Evolutionary conservation across 2,888 invertebrate species (phyloP).

Genomic region (Exocentrus adspersus): DNA sequence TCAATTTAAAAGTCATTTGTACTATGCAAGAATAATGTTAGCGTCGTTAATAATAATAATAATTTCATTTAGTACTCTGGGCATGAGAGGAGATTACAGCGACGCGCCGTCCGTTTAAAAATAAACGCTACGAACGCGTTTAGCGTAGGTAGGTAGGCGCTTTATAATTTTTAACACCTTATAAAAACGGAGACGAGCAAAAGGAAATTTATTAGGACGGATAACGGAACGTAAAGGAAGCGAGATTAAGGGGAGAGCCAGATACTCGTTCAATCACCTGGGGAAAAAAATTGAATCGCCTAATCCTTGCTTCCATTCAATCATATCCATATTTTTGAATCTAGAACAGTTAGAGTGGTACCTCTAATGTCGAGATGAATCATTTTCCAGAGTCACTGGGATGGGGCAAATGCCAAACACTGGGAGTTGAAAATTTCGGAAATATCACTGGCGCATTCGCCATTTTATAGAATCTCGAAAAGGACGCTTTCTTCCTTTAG

Average conservation of each 20-base stretch:
- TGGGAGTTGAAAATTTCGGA: too few relatives aligned
- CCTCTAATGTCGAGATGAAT: too few relatives aligned
- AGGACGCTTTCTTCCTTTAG: too few relatives aligned
- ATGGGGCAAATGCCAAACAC: too few relatives aligned
- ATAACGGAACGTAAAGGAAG: conserved; percentile 22
- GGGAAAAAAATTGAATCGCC: too few relatives aligned
- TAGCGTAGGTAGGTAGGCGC: conserved; percentile 51
- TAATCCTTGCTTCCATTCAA: too few relatives aligned
- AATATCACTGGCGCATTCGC: too few relatives aligned
- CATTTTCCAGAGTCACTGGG: too few relatives aligned
- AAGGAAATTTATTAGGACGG: conserved; percentile 51
- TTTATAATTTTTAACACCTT: conserved; percentile 57
- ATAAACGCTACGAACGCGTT: conserved; percentile 55
- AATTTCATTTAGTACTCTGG: conserved; percentile 58
- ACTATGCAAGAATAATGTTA: conserved; percentile 64
- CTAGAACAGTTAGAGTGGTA: too few relatives aligned
- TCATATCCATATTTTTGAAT: too few relatives aligned
- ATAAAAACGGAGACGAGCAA: conserved; percentile 43
- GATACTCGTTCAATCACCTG: too few relatives aligned
- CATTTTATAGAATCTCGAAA: too few relatives aligned
- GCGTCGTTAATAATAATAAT: conserved; percentile 64
- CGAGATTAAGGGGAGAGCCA: conserved; percentile 21
- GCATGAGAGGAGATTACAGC: conserved; percentile 62
- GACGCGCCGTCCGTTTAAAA: conserved; percentile 51
- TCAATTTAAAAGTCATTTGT: conserved; percentile 78